Evolutionary conservation across 2,113 vertebrate genomes (phyloP).

Genomic region (Gymnorhina tibicen): DNA sequence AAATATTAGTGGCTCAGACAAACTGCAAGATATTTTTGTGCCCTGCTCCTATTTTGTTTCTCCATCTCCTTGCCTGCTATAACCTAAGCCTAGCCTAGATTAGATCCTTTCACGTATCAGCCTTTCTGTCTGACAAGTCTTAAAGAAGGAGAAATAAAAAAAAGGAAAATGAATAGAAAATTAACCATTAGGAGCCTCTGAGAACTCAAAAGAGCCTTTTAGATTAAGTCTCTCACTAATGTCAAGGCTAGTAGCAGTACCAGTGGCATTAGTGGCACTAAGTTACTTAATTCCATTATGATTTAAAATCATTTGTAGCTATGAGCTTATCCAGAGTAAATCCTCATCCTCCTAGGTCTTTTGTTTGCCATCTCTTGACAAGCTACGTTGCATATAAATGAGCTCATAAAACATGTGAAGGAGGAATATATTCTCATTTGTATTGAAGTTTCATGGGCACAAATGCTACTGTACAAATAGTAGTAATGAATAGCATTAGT

Average conservation of each 20-base stretch:
- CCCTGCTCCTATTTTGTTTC: not conserved
- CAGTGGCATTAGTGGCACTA: constrained; percentile 35
- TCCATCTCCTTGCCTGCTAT: not conserved
- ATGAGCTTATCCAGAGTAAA: constrained; percentile 24
- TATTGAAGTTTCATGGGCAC: not conserved
- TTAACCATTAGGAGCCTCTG: not conserved
- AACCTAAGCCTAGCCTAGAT: not conserved
- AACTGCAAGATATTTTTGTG: not conserved
- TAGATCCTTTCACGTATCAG: not conserved
- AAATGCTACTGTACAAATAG: not conserved
- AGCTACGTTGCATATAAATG: not conserved
- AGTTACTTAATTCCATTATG: constrained; percentile 48
- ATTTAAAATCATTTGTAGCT: constrained; percentile 42
- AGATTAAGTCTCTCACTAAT: not conserved
- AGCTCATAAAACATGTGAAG: not conserved
- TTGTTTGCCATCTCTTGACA: constrained; percentile 16
- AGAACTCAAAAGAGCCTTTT: constrained; percentile 18
- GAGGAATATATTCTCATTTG: not conserved
- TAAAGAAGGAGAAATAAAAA: not conserved
- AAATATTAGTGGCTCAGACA: constrained; percentile 3
- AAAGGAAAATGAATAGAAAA: not conserved
- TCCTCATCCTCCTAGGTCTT: constrained; percentile 20
- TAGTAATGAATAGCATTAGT: not conserved
- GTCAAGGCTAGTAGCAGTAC: not conserved
- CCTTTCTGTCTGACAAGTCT: not conserved